Evolutionary conservation across 1,140 invertebrate species (phyloP).

Genomic region (Eumaeus atala): DNA sequence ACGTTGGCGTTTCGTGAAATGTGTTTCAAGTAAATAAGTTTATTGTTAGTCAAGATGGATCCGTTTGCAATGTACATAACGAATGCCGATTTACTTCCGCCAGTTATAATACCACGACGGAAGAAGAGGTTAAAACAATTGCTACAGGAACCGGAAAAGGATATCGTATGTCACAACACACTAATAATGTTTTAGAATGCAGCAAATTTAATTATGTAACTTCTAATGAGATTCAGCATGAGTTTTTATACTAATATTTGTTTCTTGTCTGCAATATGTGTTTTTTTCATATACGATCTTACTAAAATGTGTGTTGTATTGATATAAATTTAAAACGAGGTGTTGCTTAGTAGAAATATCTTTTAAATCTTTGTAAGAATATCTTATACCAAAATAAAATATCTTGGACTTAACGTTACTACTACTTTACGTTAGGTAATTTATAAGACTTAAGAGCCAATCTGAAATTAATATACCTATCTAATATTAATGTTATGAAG

Average conservation of each 20-base stretch:
- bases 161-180: constrained; percentile 39
- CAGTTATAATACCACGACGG: constrained; percentile 59
- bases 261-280: no score
- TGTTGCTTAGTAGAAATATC: no score
- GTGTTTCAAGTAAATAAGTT: constrained; percentile 14
- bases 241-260: not conserved
- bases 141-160: constrained; percentile 47
- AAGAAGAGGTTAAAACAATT: constrained; percentile 68
- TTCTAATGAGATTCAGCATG: constrained; percentile 1
- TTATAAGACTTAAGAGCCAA: no score
- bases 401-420: no score
- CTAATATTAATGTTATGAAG: no score
- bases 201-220: not conserved
- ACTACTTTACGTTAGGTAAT: no score
- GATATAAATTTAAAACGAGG: no score
- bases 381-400: no score
- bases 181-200: constrained; percentile 11
- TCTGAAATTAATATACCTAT: no score
- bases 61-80: constrained; percentile 66
- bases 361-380: no score
- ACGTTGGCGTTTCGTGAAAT: constrained; percentile 12
- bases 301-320: no score
- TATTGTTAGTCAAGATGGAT: constrained; percentile 38
- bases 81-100: constrained; percentile 55
- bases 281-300: no score